phyloP scores from a whole-genome alignment of 2,113 vertebrate genomes.

The Heptranchias perlo region DNA sequence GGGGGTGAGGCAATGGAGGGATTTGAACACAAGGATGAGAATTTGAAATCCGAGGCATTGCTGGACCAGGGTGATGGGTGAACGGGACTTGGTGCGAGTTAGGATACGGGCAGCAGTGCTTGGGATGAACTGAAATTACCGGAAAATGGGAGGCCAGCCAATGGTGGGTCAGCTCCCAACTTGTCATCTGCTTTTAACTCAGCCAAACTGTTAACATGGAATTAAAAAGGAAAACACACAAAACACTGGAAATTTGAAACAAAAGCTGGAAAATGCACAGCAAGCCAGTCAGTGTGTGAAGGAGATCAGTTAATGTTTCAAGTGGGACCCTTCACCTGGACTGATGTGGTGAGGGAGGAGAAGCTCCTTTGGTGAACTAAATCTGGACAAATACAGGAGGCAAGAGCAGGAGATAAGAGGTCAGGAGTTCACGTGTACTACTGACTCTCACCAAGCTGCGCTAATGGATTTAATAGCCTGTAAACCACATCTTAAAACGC shows the following conservation, averaged over 20 bases:
- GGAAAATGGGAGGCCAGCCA: not conserved
- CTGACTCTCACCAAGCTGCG: not conserved
- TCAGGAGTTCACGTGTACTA: not conserved
- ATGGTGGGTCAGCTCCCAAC: too few species aligned
- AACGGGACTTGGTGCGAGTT: too few species aligned
- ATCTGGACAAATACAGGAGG: not conserved
- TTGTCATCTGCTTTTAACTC: too few species aligned
- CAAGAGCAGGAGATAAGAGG: not conserved
- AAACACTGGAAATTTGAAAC: not conserved
- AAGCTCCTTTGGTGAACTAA: not conserved
- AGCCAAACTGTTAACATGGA: too few species aligned
- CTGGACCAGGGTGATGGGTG: not conserved
- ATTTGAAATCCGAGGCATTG: not conserved
- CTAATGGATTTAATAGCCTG: constrained; percentile 7
- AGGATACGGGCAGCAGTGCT: too few species aligned
- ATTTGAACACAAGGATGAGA: not conserved
- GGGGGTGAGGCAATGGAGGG: too few species aligned
- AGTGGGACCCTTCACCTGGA: not conserved
- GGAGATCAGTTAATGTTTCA: not conserved
- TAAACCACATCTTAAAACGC: not conserved
- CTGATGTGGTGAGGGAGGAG: not conserved
- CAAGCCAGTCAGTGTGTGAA: too few species aligned
- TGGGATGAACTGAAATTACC: too few species aligned
- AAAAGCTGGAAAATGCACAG: not conserved
- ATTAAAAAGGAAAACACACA: not conserved